phyloP scores from a whole-genome alignment of 2,888 invertebrate genomes.

The Tridacna gigas region DNA sequence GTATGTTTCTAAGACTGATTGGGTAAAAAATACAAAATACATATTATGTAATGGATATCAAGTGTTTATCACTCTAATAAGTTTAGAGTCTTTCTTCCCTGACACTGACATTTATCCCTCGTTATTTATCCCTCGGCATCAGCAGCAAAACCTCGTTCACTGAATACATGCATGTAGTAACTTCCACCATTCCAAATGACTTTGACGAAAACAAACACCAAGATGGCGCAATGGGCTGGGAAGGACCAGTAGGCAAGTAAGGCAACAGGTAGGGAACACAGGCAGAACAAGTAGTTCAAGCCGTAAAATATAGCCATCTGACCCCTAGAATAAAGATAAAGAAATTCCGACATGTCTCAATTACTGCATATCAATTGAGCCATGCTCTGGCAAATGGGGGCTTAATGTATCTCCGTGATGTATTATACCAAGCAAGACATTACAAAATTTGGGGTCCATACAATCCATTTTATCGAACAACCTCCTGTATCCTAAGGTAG shows the following conservation, averaged over 20 bases:
- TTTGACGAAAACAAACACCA: constrained; percentile 64
- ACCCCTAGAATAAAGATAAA: constrained; percentile 86
- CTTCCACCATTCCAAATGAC: constrained; percentile 76
- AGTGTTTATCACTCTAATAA: neutral
- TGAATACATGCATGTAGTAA: constrained; percentile 78
- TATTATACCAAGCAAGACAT: no score
- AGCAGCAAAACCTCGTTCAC: constrained; percentile 59
- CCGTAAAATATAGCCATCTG: constrained; percentile 63
- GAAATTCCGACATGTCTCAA: constrained; percentile 45
- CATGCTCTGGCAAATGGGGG: no score
- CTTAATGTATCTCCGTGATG: no score
- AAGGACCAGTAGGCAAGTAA: constrained; percentile 72
- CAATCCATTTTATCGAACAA: no score
- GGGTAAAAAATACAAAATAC: no score
- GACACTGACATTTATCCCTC: neutral
- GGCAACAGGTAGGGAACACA: constrained; percentile 65
- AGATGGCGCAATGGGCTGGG: constrained; percentile 67
- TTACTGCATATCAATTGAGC: no score
- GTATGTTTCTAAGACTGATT: no score
- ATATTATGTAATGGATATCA: no score
- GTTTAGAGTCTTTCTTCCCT: neutral
- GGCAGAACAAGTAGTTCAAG: constrained; percentile 66
- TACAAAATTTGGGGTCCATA: no score
- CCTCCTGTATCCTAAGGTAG: no score
- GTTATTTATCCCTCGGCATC: neutral